Evolutionary conservation across 2,888 invertebrate genomes (phyloP).

Genomic region (Drosophila austrosaltans): DNA sequence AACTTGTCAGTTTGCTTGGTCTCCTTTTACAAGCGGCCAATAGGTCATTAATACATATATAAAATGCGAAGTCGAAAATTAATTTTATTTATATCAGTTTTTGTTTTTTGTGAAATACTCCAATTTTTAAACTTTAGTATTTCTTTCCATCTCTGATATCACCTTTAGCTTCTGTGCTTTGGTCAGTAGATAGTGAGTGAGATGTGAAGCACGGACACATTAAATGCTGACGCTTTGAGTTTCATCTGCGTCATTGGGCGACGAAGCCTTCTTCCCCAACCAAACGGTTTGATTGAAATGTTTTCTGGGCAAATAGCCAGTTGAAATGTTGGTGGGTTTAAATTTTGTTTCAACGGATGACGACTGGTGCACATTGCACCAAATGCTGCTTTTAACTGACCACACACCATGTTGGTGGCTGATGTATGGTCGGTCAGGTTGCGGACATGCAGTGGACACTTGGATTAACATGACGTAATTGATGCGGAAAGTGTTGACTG

Average conservation of each 20-base stretch:
- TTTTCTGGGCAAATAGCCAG: constrained; percentile 75
- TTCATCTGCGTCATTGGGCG: constrained; percentile 72
- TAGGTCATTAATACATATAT: not conserved
- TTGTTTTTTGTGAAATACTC: constrained; percentile 27
- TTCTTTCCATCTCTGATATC: constrained; percentile 15
- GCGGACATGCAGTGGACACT: constrained; percentile 82
- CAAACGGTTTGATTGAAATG: constrained; percentile 72
- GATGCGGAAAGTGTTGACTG: constrained; percentile 80
- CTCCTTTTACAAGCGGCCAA: too few species aligned
- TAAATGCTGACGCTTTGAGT: constrained; percentile 72
- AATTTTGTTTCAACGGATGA: constrained; percentile 57
- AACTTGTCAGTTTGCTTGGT: too few species aligned
- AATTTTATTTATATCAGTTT: constrained; percentile 80
- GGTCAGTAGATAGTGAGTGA: constrained; percentile 56
- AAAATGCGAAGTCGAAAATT: constrained; percentile 70
- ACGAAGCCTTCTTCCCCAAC: constrained; percentile 24
- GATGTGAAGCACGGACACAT: constrained; percentile 60
- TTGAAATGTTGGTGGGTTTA: constrained; percentile 64
- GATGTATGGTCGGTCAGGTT: constrained; percentile 83
- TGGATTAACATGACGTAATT: constrained; percentile 80
- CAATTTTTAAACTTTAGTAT: constrained; percentile 22
- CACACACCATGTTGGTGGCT: constrained; percentile 48
- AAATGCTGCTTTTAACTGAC: constrained; percentile 44
- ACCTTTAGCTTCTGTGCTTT: constrained; percentile 43
- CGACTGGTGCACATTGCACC: constrained; percentile 70